Conservation (phyloP, 2,888 invertebrate species). For the Bembecia ichneumoniformis region DNA sequence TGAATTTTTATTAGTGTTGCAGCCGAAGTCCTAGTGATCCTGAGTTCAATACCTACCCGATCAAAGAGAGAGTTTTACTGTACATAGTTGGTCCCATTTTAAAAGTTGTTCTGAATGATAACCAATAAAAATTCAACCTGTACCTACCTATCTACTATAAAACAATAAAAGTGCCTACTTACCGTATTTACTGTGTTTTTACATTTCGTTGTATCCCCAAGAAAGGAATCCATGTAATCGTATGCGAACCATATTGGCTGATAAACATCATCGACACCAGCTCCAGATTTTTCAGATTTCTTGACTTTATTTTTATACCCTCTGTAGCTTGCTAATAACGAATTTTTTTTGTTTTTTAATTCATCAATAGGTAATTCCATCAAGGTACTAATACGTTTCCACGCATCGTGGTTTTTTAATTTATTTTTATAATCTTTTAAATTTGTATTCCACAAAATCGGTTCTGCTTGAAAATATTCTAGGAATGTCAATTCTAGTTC, state of each 20-base stretch:
- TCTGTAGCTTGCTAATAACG: constrained; percentile 7
- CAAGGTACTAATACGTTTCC: neutral
- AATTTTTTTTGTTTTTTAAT: constrained; percentile 6
- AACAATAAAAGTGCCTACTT: too few species aligned
- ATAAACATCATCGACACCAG: constrained; percentile 4
- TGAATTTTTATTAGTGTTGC: too few species aligned
- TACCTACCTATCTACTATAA: too few species aligned
- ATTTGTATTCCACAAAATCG: constrained; percentile 5
- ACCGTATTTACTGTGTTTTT: constrained; percentile 5
- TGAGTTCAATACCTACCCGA: too few species aligned
- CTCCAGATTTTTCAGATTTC: constrained; percentile 6
- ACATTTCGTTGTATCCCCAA: constrained; percentile 7
- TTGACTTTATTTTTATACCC: constrained; percentile 6
- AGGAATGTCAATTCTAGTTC: constrained; percentile 3
- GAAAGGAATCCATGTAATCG: constrained; percentile 1
- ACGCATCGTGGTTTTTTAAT: constrained; percentile 1
- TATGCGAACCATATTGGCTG: constrained; percentile 5
- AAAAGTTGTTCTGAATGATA: too few species aligned
- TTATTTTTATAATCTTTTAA: constrained; percentile 4
- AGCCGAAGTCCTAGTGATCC: too few species aligned
- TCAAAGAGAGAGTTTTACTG: too few species aligned
- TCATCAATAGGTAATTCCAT: neutral
- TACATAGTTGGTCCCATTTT: too few species aligned
- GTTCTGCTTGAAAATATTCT: constrained; percentile 4
- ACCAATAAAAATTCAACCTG: too few species aligned